Evolutionary conservation across 2,797 vertebrate species (phyloP).

Genomic region (Brachymystax lenok): DNA sequence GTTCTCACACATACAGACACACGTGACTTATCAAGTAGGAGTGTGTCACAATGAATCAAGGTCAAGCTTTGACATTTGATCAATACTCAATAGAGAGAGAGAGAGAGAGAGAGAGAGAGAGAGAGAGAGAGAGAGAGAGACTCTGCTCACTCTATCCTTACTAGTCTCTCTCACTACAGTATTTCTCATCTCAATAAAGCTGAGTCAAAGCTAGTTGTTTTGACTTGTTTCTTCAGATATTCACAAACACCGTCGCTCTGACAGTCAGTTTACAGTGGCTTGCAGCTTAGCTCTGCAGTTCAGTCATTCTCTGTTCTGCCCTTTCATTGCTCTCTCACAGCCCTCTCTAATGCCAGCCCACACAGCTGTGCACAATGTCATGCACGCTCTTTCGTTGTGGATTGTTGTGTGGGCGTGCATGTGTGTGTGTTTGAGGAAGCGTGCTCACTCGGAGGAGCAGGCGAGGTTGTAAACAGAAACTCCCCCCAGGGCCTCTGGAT

Average conservation of each 20-base stretch:
- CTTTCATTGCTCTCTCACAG: background rate
- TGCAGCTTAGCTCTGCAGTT: background rate
- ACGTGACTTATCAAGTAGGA: slow-evolving; percentile 39
- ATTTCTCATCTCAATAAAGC: background rate
- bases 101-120: too few species aligned
- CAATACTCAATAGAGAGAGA: slow-evolving; percentile 29
- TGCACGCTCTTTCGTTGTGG: background rate
- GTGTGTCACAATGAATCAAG: slow-evolving; percentile 34
- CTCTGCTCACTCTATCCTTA: background rate
- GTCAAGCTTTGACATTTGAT: slow-evolving; percentile 39
- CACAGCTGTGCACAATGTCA: background rate
- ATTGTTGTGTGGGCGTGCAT: background rate
- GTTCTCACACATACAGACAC: slow-evolving; percentile 17
- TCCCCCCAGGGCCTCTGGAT: background rate
- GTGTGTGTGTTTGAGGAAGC: background rate
- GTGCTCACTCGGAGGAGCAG: background rate
- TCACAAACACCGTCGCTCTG: background rate
- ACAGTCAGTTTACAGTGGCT: background rate
- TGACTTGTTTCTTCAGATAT: background rate
- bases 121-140: background rate
- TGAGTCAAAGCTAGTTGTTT: background rate
- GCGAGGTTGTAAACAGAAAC: background rate
- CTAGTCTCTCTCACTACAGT: background rate
- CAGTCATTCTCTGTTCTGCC: background rate
- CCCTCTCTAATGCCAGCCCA: background rate